Evolutionary conservation across 2,113 vertebrate genomes (phyloP), one percentile per base, ranked within the genome.

Genomic region (Puntigrus tetrazona): DNA sequence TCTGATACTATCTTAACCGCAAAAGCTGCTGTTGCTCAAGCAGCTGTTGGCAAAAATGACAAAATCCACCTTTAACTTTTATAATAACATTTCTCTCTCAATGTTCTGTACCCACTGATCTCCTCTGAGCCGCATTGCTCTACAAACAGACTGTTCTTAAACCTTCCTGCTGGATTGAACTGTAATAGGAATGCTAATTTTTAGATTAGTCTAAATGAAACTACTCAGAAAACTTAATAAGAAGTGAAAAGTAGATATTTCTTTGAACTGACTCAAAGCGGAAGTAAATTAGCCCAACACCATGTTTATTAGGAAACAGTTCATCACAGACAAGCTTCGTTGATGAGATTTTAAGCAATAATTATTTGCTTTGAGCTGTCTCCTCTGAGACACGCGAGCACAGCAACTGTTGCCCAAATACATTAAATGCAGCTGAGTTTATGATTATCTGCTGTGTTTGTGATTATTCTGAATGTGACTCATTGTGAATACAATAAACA

Each of bases 341-440:
- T 57, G 72, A 83, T 69, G 59, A 45, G 77, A 67, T 67, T 67
- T 67, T 67, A 80, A 67, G 41, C 36, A 80, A 80, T 63, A 41
- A 67, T 67, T 65, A 67, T 80, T 80, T 80, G 41, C 78, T 80
- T 61, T 43, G 41, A 67, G 9, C 38, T 22, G 20, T 80, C 78
- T 80, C 78, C 59, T 47, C 41, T 80, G 78, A 67, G 59, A 65
- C 27, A 50, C 1, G 7, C 25, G 14, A 50, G 43, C 16, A 47
- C 20, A 45, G n/a, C n/a, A 73, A 29, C 73, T 50, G 16, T 50
- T 75, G 14, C 16, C 10, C 16, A 47, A 47, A 63, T 47, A 67
- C 38, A 80, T 43, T 25, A 29, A 67, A 43, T 63, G 13, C 36
- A 43, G 36, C 36, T 61, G n/a, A 47, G 43, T 27, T 65, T 65